Base-by-base conservation (phyloP, 2,113 vertebrate genomes). In the Nothocercus nigrocapillus region DNA sequence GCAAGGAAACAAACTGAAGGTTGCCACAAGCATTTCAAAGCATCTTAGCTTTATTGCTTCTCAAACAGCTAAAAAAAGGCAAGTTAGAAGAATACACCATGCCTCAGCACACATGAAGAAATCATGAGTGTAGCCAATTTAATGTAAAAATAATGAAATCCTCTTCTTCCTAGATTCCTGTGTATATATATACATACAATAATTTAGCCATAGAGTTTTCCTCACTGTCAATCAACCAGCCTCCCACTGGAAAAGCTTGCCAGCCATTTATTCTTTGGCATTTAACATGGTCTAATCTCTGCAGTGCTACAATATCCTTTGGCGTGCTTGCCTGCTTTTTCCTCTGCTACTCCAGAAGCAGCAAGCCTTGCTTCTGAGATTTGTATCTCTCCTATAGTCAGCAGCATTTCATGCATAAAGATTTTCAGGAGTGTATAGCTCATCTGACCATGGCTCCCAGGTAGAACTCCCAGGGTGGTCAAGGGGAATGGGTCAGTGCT, bases 351-450 rank as follows among this genome's bases (percentile, higher is more conserved):
- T 25, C 58, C 9, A 14, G 66, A 25, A 92, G 11, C 32, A 40
- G n/a, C 59, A 40, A 61, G 19, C 11, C 16, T 6, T 30, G 12
- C 28, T n/a, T 13, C 19, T 0, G 0, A 32, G 4, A 9, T 72
- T 42, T 77, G 7, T 42, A 25, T 64, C 9, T 77, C 13, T 59
- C 2, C 0, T 32, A 20, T 3, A 77, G 17, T 44, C 38, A n/a
- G 28, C 17, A 54, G 13, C 7, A 16, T 49, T 80, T 85, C 49
- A 22, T 27, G 42, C 6, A 2, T 21, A 15, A 82, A 32, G 32
- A n/a, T 75, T 63, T 75, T 89, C 62, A n/a, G 34, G 68, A 77
- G 49, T n/a, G 12, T 2, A 3, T 7, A 17, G 19, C 19, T 72
- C 19, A 32, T 44, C 51, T 47, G 13, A 66, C 34, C 18, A 66